Percentiles rank a stretch among this genome's conserved stretches.
These are phyloP conservation scores for Sitta carolinensis DNA, from an alignment of 2,797 vertebrate genomes.

Conservation along the genomic window DNA sequence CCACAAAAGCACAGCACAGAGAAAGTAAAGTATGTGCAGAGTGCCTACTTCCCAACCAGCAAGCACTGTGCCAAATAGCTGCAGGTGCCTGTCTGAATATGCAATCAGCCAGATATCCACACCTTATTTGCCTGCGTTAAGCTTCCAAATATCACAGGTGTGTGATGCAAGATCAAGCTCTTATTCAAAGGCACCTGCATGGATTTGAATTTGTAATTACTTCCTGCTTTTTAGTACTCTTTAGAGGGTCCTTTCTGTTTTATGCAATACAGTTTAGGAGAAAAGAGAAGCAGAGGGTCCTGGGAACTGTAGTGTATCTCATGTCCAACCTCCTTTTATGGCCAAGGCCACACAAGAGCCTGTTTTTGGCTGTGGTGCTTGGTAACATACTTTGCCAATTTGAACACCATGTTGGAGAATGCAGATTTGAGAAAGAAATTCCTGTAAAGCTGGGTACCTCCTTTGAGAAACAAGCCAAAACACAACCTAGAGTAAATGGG, in stretches of 20 bases:
- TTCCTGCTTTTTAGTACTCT: constrained; percentile 63
- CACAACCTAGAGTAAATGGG: not conserved
- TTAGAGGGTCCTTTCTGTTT: constrained; percentile 51
- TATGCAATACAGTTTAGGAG: not conserved
- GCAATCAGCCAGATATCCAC: constrained; percentile 73
- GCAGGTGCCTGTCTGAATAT: constrained; percentile 74
- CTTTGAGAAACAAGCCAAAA: constrained; percentile 2
- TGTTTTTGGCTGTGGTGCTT: not conserved
- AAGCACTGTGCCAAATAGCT: constrained; percentile 62
- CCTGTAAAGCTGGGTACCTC: not conserved
- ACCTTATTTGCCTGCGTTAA: constrained; percentile 70
- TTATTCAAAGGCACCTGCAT: constrained; percentile 70
- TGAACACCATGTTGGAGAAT: not conserved
- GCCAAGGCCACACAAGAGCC: not conserved
- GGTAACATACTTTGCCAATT: not conserved
- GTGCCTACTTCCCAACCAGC: constrained; percentile 62
- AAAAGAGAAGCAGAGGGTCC: not conserved
- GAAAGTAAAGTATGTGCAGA: constrained; percentile 50
- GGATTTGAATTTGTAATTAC: constrained; percentile 70
- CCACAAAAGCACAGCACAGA: constrained; percentile 40
- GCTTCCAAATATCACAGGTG: constrained; percentile 75
- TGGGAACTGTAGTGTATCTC: constrained; percentile 29
- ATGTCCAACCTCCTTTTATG: not conserved
- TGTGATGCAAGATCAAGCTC: constrained; percentile 61
- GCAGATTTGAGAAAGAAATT: not conserved